Base-by-base conservation (phyloP, 2,113 vertebrate genomes). In the Hippoglossus stenolepis region DNA sequence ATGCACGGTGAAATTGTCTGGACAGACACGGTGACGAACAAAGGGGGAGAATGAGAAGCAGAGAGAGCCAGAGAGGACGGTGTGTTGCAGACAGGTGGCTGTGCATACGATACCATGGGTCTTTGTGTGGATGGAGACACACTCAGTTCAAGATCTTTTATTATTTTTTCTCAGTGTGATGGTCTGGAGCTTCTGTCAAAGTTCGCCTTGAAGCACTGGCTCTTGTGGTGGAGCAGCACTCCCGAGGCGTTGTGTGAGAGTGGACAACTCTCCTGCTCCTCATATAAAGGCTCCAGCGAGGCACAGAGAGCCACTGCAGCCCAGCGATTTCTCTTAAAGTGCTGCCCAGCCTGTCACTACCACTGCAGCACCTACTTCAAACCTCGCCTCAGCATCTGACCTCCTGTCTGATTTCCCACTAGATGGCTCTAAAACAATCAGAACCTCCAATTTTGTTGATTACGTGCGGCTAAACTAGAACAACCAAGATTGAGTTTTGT, bases 1-100 rank as follows among this genome's bases (percentile, higher is more conserved):
- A 89, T 85, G 80, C 82, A 78, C 11, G 4, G 21, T n/a, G 78
- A 83, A 72, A 84, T 66, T 75, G 71, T 79, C 78, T 85, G 62
- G 74, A 73, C 73, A 26, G 75, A 74, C n/a, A 17, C 31, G 3
- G 15, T 26, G 14, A 82, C 72, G 90, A 81, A 78, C 38, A 75
- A 67, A 81, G 47, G 26, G 38, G 51, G 58, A 76, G 58, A 76
- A 49, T 66, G 87, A 78, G 75, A 83, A 58, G 54, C 23, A 45
- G 65, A 82, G 78, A 87, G 82, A 83, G 72, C 56, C 40, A 60
- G 40, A n/a, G 66, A 24, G 49, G 66, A 62, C 15, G 69, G 54
- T 14, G 62, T 58, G 69, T 23, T 65, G 72, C 40, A 24, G 62
- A n/a, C 26, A 57, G 71, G 57, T 70, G 15, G 59, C 13, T 73